These are phyloP conservation scores for Aspidiotus destructor DNA, from an alignment of 2,888 invertebrate species.

Conservation along the genomic window DNA sequence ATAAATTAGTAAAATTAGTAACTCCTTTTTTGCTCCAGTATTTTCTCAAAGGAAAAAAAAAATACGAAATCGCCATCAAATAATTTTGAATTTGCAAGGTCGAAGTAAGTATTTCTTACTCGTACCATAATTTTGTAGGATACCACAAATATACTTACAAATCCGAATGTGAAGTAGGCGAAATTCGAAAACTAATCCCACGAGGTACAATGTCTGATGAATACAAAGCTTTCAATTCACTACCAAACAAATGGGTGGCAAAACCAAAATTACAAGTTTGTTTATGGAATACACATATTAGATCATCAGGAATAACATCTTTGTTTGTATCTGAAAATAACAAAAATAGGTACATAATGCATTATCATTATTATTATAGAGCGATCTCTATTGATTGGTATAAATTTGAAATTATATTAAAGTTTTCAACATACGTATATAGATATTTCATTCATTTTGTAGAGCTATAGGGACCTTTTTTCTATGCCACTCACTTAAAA, in stretches of 20 bases:
- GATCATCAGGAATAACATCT: conserved; percentile 82
- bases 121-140: not conserved
- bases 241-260: conserved; percentile 88
- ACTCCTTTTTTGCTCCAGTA: no score
- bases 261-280: conserved; percentile 93
- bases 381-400: no score
- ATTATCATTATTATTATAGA: not conserved
- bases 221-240: conserved; percentile 75
- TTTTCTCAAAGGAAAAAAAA: no score
- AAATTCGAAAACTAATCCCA: conserved; percentile 75
- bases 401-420: no score
- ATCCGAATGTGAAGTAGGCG: conserved; percentile 78
- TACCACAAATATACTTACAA: conserved; percentile 43
- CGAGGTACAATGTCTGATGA: conserved; percentile 63
- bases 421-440: no score
- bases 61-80: no score
- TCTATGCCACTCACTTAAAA: no score
- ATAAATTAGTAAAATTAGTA: no score
- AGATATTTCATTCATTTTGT: no score
- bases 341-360: not conserved
- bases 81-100: not conserved
- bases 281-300: conserved; percentile 85
- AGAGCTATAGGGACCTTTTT: no score
- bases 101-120: not conserved
- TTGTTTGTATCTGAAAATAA: conserved; percentile 68